Base-by-base conservation (phyloP, 2,113 vertebrate genomes). In the Prunella fulvescens region DNA sequence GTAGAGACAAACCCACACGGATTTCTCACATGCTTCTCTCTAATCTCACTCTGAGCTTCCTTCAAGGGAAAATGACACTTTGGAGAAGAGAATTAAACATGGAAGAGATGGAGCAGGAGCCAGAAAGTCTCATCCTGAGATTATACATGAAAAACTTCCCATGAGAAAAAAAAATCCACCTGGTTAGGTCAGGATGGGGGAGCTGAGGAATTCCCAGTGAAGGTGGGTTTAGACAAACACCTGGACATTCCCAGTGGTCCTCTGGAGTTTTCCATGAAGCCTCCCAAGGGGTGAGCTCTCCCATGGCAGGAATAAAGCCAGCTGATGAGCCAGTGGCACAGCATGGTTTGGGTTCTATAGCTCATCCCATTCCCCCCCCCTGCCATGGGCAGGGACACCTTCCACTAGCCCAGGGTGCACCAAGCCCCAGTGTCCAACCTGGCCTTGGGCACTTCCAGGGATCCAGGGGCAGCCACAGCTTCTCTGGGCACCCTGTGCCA, bases 241-340 rank as follows among this genome's bases (percentile, higher is more conserved):
- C 60, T 42, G 47, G 47, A 57, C 29, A 25, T 53, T 58, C 57
- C 53, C 14, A 11, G 0, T 4, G 37, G 9, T 31, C 13, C 64
- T 51, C 20, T 6, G 33, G 16, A 67, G 10, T 10, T 50, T 42
- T 35, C 54, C 44, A 29, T 5, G 19, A 12, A 81, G 42, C 37
- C 18, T 45, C 22, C 56, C 47, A 48, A 50, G 50, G 1, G 8
- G 10, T 33, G 35, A 74, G 17, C 33, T 35, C 65, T 31, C 8
- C 25, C 48, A 19, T 0, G 1, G 31, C 61, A 71, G 44, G 48
- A 91, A 40, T 5, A 73, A 81, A 90, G 39, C 15, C n/a, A 65
- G 29, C 22, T 19, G 40, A 45, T 0, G 2, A 86, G 39, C 39
- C 1, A 6, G 23, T 2, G 3, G 31, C 2, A 7, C 8, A 60